phyloP scores from a whole-genome alignment of 1,140 invertebrate genomes.

The Leptopilina clavipes region DNA sequence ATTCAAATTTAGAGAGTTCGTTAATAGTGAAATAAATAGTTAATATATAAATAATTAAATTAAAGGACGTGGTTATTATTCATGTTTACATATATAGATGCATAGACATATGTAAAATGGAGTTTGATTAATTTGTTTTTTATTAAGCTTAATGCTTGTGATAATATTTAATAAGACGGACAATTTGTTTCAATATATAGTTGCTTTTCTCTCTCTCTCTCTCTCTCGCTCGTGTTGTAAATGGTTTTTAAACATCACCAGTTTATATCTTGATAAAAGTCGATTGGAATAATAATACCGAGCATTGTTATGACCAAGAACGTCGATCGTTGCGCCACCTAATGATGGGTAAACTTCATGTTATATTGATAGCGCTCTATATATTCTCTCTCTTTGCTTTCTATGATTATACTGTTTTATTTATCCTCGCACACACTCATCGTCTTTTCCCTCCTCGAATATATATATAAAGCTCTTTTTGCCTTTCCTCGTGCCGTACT shows the following conservation, averaged over 20 bases:
- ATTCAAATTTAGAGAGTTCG: too few relatives aligned
- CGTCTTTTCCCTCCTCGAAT: not conserved
- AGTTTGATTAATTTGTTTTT: too few relatives aligned
- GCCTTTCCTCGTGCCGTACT: not conserved
- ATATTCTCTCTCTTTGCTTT: constrained; percentile 16
- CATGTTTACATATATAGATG: too few relatives aligned
- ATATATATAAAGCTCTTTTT: not conserved
- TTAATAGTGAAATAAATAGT: too few relatives aligned
- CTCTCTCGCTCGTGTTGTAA: not conserved
- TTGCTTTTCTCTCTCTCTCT: not conserved
- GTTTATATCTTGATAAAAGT: constrained; percentile 20
- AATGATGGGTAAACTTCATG: constrained; percentile 7
- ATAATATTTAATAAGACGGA: too few relatives aligned
- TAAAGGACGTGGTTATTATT: too few relatives aligned
- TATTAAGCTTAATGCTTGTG: too few relatives aligned
- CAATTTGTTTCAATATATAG: not conserved
- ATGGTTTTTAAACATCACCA: not conserved
- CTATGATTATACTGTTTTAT: constrained; percentile 58
- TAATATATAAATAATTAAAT: too few relatives aligned
- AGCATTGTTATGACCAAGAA: constrained; percentile 12
- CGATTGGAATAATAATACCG: not conserved
- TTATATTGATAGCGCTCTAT: constrained; percentile 43
- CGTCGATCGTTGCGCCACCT: constrained; percentile 17
- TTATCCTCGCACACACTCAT: constrained; percentile 42
- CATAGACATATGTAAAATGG: too few relatives aligned